A percentile compares a stretch with the other conserved stretches of the same genome.
Conservation (phyloP, 2,888 invertebrate genomes). For the Petrolisthes cinctipes region DNA sequence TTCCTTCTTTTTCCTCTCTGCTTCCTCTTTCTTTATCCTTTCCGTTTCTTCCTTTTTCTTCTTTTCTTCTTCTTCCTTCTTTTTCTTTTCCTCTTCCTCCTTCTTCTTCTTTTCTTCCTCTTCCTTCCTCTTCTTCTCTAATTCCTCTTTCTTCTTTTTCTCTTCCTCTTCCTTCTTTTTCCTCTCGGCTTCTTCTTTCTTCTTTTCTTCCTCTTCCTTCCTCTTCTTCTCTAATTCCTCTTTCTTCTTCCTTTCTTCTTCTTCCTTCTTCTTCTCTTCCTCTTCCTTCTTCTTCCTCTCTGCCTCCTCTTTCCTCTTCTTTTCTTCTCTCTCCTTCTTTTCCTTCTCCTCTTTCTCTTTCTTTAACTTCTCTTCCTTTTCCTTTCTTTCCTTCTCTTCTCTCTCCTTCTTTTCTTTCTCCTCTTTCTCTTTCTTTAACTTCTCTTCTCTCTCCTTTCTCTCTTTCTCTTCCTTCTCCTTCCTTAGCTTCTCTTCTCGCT, state of each 20-base stretch:
- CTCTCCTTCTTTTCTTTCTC: neutral
- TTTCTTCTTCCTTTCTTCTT: neutral
- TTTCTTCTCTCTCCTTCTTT: neutral
- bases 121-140: neutral
- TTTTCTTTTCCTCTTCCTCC: neutral
- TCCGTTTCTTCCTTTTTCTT: neutral
- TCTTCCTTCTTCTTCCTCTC: neutral
- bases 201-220: neutral
- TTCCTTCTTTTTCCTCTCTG: neutral
- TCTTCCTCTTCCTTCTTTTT: neutral
- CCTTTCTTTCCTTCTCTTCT: neutral
- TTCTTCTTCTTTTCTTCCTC: neutral
- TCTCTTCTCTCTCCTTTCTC: neutral
- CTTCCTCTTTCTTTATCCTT: neutral
- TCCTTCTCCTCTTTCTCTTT: neutral
- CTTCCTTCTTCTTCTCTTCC: neutral
- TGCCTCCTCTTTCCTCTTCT: neutral
- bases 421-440: neutral
- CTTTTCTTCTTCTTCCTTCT: neutral
- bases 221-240: neutral
- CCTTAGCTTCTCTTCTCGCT: neutral
- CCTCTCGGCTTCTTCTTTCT: neutral
- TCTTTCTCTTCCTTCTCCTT: constrained; percentile 3
- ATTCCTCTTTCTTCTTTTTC: neutral
- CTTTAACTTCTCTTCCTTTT: neutral